These are phyloP conservation scores for Spisula solida DNA, from an alignment of 2,888 invertebrate species.

Conservation along the genomic window DNA sequence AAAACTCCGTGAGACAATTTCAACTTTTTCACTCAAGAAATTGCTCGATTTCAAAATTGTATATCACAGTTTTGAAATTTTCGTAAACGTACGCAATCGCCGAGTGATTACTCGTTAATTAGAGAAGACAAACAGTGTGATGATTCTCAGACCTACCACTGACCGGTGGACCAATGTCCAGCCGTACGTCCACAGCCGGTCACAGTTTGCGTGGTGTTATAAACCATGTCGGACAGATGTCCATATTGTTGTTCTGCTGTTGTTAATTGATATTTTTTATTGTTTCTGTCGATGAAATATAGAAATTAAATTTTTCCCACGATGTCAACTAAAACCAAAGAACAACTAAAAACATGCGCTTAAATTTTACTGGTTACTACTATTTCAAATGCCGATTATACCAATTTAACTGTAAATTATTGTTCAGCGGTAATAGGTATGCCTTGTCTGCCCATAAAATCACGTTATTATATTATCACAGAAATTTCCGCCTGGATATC, in stretches of 20 bases:
- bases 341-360: not conserved
- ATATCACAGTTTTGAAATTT: slow-evolving; percentile 11
- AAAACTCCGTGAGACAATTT: slow-evolving; percentile 9
- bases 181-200: not conserved
- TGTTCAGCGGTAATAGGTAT: too few relatives aligned
- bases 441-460: too few relatives aligned
- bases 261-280: not conserved
- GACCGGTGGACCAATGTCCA: slow-evolving; percentile 16
- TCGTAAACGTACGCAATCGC: not conserved
- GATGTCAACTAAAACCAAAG: not conserved
- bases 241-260: not conserved
- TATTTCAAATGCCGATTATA: too few relatives aligned
- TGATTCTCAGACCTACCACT: not conserved
- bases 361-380: too few relatives aligned
- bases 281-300: not conserved
- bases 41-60: not conserved
- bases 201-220: not conserved
- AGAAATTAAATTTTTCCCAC: not conserved
- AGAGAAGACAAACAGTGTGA: not conserved
- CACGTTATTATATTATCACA: too few relatives aligned
- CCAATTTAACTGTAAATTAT: too few relatives aligned
- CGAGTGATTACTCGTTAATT: not conserved
- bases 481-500: too few relatives aligned
- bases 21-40: slow-evolving; percentile 9
- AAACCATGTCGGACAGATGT: not conserved